A percentile compares a stretch with the other conserved stretches of the same genome.
Evolutionary conservation across 2,888 invertebrate species (phyloP).

Genomic region (Barypeithes pellucidus): DNA sequence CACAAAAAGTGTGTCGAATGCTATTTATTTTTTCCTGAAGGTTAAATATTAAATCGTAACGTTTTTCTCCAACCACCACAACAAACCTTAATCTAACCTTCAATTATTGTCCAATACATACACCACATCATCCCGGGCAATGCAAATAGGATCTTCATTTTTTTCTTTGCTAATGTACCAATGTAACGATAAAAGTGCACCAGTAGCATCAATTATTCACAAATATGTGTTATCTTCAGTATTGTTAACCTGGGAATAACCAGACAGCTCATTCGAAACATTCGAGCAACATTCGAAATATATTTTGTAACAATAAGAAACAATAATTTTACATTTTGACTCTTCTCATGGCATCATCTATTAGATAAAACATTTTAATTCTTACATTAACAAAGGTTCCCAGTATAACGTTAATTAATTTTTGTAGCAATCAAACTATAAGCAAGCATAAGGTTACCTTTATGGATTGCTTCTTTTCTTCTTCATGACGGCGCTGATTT

Average conservation of each 20-base stretch:
- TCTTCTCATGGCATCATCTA: constrained; percentile 11
- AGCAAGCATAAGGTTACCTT: constrained; percentile 3
- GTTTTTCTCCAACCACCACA: not conserved
- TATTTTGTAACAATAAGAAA: not conserved
- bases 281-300: not conserved
- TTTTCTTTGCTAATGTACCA: too few species aligned
- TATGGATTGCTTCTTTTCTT: not conserved
- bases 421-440: constrained; percentile 10
- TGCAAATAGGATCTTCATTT: too few species aligned
- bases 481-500: not conserved
- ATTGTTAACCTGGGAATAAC: constrained; percentile 1
- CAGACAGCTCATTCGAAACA: too few species aligned
- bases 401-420: constrained; percentile 11
- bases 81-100: too few species aligned
- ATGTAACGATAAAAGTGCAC: constrained; percentile 11
- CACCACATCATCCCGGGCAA: too few species aligned
- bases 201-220: constrained; percentile 4
- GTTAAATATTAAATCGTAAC: constrained; percentile 4
- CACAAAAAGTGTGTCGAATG: constrained; percentile 40
- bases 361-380: constrained; percentile 9
- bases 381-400: constrained; percentile 2
- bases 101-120: too few species aligned
- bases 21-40: constrained; percentile 39
- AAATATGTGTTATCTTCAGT: constrained; percentile 2
- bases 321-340: not conserved